Evolutionary conservation across 2,888 invertebrate species (phyloP).

Genomic region (Andrena hattorfiana): DNA sequence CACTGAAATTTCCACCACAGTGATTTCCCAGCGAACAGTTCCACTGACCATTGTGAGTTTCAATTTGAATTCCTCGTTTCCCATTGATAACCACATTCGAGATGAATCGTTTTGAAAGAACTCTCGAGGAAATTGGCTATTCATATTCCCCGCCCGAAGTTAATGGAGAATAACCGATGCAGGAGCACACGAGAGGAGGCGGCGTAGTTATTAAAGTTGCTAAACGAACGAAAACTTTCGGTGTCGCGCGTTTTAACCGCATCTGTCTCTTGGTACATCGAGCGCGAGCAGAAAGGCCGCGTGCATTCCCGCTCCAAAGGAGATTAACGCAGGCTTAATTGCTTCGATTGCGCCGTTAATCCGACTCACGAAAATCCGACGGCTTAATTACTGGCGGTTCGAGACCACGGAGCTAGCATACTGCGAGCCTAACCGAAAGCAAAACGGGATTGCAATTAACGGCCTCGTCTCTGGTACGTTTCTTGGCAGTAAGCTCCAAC

Average conservation of each 20-base stretch:
- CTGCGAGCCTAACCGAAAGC: constrained; percentile 15
- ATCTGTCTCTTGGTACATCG: constrained; percentile 24
- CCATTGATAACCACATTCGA: background rate
- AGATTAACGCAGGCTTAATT: constrained; percentile 49
- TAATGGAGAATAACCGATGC: constrained; percentile 3
- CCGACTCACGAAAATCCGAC: constrained; percentile 51
- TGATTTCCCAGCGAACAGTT: too few species aligned
- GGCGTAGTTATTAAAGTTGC: constrained; percentile 16
- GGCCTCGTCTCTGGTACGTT: background rate
- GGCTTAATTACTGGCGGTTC: constrained; percentile 48
- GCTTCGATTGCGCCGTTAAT: constrained; percentile 51
- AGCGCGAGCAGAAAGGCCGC: constrained; percentile 5
- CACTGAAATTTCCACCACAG: background rate
- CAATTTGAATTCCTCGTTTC: background rate
- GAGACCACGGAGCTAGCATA: constrained; percentile 29
- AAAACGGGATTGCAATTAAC: constrained; percentile 43
- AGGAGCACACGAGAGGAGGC: background rate
- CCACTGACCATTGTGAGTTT: background rate
- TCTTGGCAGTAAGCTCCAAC: constrained; percentile 19
- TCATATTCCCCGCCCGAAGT: background rate
- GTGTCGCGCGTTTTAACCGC: background rate
- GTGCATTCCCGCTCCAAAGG: constrained; percentile 15
- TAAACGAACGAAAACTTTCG: constrained; percentile 7
- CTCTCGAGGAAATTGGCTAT: background rate
- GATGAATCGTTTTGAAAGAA: constrained; percentile 2